Evolutionary conservation across 1,140 invertebrate species (phyloP).

Genomic region (Heliconius hermathena): DNA sequence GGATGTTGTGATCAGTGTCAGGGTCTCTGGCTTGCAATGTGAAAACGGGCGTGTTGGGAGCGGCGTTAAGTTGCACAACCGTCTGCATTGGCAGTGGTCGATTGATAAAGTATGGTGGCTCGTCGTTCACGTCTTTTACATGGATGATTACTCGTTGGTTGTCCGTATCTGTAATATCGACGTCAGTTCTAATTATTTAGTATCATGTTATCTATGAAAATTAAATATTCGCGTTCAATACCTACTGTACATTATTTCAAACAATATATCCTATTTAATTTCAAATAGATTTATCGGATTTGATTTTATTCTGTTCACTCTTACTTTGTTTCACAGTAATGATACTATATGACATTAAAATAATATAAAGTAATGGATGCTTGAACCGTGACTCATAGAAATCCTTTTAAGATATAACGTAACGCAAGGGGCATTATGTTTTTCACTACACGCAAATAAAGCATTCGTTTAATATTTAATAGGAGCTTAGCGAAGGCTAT

Average conservation of each 20-base stretch:
- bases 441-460: not conserved
- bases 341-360: not conserved
- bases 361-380: not conserved
- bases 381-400: not conserved
- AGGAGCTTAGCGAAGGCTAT: not conserved
- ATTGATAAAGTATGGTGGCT: constrained; percentile 97
- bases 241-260: too few relatives aligned
- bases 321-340: not conserved
- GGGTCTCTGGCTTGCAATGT: constrained; percentile 97
- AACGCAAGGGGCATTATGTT: not conserved
- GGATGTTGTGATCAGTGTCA: constrained; percentile 96
- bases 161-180: constrained; percentile 89
- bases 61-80: constrained; percentile 96
- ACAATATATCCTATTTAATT: too few relatives aligned
- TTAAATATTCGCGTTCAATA: too few relatives aligned
- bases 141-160: constrained; percentile 97
- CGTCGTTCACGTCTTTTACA: constrained; percentile 97
- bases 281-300: too few relatives aligned
- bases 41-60: constrained; percentile 97
- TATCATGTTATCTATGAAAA: too few relatives aligned
- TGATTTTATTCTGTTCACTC: too few relatives aligned
- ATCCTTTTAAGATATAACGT: constrained; percentile 9
- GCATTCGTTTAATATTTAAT: not conserved
- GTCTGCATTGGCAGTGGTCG: constrained; percentile 97
- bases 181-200: not conserved